Conservation (phyloP, 1,140 invertebrate species). For the Drosophila parabipectinata region DNA sequence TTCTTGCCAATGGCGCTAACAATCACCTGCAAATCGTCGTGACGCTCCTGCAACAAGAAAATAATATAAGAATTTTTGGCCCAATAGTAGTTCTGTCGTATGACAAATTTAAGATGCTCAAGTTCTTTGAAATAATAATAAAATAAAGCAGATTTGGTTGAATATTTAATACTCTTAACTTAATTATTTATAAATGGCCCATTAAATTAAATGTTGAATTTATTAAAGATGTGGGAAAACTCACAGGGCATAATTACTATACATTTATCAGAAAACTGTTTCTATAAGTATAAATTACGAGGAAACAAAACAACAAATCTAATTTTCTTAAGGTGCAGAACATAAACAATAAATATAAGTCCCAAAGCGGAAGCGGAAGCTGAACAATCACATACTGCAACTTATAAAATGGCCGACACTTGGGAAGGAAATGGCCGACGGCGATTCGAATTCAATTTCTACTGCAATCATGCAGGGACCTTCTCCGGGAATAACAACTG, state of each 20-base stretch:
- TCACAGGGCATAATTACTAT: too few species aligned
- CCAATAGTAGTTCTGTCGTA: background rate
- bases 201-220: background rate
- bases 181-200: background rate
- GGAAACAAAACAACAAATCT: background rate
- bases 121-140: background rate
- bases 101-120: background rate
- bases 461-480: conserved; percentile 58
- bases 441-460: conserved; percentile 68
- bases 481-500: conserved; percentile 21
- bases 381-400: conserved; percentile 24
- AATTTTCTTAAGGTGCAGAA: conserved; percentile 13
- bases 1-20: conserved; percentile 80
- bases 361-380: conserved; percentile 38
- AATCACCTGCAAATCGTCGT: conserved; percentile 83
- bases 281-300: background rate
- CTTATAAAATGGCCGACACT: conserved; percentile 50
- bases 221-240: too few species aligned
- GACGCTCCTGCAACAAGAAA: conserved; percentile 69
- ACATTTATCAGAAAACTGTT: too few species aligned
- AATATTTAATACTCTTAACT: too few species aligned
- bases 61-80: background rate
- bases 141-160: too few species aligned
- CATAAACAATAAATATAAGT: conserved; percentile 24
- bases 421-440: conserved; percentile 25